phyloP scores from a whole-genome alignment of 2,113 vertebrate species.

The Phodopus roborovskii region DNA sequence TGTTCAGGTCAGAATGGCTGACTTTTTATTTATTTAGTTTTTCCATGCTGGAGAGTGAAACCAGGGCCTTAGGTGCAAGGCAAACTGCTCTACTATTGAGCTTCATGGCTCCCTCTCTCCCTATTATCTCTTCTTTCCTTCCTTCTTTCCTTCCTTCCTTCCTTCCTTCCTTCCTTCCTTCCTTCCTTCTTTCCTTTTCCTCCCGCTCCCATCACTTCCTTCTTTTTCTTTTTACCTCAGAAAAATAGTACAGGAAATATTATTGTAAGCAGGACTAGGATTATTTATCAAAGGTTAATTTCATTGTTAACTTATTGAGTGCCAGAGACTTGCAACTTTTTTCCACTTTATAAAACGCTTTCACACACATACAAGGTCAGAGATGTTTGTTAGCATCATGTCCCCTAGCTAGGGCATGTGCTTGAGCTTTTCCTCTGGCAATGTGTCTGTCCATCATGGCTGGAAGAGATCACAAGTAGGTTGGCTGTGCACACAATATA shows the following conservation, averaged over 20 bases:
- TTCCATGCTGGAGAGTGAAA: not conserved
- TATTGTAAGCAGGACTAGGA: not conserved
- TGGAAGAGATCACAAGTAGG: not conserved
- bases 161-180: too few species aligned
- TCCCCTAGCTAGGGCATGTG: not conserved
- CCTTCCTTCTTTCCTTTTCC: not conserved
- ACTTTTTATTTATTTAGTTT: not conserved
- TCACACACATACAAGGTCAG: not conserved
- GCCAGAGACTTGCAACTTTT: not conserved
- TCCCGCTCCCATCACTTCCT: not conserved
- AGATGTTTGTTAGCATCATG: not conserved
- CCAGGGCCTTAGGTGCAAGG: not conserved
- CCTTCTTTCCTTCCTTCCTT: too few species aligned
- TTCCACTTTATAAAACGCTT: not conserved
- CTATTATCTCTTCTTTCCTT: too few species aligned
- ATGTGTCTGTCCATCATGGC: not conserved
- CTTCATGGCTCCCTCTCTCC: not conserved
- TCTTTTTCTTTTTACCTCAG: not conserved
- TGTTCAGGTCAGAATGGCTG: too few species aligned
- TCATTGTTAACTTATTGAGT: not conserved
- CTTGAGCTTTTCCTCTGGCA: not conserved
- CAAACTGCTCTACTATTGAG: not conserved
- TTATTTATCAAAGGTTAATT: not conserved
- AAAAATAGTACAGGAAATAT: not conserved
- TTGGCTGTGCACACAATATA: not conserved